Percentiles rank a stretch among this genome's conserved stretches.
Conservation (phyloP, 1,140 invertebrate species). For the Drosophila prosaltans region DNA sequence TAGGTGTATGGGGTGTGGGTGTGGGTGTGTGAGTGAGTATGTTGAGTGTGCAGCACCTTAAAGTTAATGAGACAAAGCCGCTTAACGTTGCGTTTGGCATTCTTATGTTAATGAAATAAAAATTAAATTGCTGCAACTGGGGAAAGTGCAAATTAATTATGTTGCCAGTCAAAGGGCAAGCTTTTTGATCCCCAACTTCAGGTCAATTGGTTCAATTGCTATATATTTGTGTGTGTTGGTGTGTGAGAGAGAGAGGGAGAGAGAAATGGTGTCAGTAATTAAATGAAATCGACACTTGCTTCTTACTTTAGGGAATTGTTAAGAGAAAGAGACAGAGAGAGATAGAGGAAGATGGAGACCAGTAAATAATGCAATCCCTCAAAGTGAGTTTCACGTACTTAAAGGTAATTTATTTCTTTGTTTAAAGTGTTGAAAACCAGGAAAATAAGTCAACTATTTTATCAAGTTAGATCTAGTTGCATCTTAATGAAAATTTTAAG, state of each 20-base stretch:
- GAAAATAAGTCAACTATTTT: too few species aligned
- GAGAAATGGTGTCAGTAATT: conserved; percentile 62
- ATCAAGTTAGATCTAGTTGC: too few species aligned
- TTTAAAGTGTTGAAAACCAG: too few species aligned
- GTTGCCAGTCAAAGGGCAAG: conserved; percentile 22
- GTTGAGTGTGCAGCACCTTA: conserved; percentile 37
- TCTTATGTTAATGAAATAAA: conserved; percentile 63
- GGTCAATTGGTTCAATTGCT: conserved; percentile 46
- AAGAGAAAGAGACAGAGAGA: conserved; percentile 28
- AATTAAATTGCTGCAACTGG: conserved; percentile 44
- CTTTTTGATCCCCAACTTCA: not conserved
- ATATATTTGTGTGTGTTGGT: conserved; percentile 11
- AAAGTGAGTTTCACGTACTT: conserved; percentile 28
- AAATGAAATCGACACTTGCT: conserved; percentile 68
- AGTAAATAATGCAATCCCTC: too few species aligned
- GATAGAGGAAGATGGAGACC: conserved; percentile 16
- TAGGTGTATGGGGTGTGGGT: not conserved
- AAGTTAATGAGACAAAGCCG: conserved; percentile 68
- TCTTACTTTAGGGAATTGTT: conserved; percentile 16
- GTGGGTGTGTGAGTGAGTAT: conserved; percentile 21
- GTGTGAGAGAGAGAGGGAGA: not conserved
- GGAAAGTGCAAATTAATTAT: conserved; percentile 63
- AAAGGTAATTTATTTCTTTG: conserved; percentile 1
- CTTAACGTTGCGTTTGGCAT: conserved; percentile 17
- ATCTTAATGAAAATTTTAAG: too few species aligned